Base-by-base conservation (phyloP, 2,888 invertebrate genomes). In the Neoitamus cyanurus region DNA sequence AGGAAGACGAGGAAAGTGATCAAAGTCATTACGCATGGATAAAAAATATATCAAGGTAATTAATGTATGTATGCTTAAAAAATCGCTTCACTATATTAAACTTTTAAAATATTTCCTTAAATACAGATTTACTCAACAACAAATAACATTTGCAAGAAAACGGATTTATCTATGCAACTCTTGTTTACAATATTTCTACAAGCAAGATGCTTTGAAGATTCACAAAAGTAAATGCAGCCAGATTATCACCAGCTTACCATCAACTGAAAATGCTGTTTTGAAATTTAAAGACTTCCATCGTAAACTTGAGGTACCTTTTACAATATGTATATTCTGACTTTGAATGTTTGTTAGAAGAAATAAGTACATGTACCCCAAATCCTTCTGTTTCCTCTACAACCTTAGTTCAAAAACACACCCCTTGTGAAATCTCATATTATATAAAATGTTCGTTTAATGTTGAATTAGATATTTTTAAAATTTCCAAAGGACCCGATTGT, bases 241-340 rank as follows among this genome's bases (percentile, higher is more conserved):
- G 75, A 68, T 83, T 30, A 80, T 85, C 25, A 83, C 84, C 9
- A 42, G 28, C n/a, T 94, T 93, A 86, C 86, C 34, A 77, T 84
- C 75, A 83, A 87, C 75, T 84, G 85, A 82, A 80, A 86, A 15
- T 46, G 84, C 30, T 70, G 86, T 42, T 91, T 87, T 86, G 91
- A 92, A 89, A 88, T 92, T 88, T 91, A 90, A 88, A 92, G 31
- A 36, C 28, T 48, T 46, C 13, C 48, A 72, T 15, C 84, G 73
- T 20, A 46, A 84, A 82, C 13, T 48, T n/a, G 68, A 84, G 69
- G 36, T 80, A 70, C 37, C 75, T 9, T 84, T 70, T 77, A 69
- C 42, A 13, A 37, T 84, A 36, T n/a, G n/a, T n/a, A n/a, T 84
- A 77, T 20, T 42, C 84, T 11, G 80, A 84, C 20, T 84, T 80